These are phyloP conservation scores for Nomia melanderi DNA, from an alignment of 1,140 invertebrate genomes.

Conservation along the genomic window DNA sequence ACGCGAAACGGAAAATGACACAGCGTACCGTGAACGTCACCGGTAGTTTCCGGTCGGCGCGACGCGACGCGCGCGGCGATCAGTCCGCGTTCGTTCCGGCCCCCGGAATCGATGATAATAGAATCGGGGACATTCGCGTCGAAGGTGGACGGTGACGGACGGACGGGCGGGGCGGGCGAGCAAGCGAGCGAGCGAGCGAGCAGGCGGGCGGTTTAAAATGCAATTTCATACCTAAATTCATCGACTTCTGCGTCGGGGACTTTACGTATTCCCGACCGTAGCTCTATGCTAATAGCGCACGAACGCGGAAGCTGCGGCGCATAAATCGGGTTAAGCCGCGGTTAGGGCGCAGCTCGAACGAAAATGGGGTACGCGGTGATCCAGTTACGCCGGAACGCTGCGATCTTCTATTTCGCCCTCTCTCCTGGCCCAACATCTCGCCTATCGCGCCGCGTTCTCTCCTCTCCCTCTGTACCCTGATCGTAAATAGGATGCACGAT, in stretches of 20 bases:
- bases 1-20: slow-evolving; percentile 40
- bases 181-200: no score
- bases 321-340: slow-evolving; percentile 59
- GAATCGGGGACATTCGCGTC: slow-evolving; percentile 28
- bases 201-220: slow-evolving; percentile 52
- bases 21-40: not conserved
- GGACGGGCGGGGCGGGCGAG: no score
- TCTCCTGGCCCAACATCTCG: no score
- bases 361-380: slow-evolving; percentile 45
- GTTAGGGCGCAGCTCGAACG: slow-evolving; percentile 29
- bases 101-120: slow-evolving; percentile 49
- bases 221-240: slow-evolving; percentile 56
- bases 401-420: slow-evolving; percentile 8
- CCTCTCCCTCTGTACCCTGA: no score
- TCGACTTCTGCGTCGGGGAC: slow-evolving; percentile 55
- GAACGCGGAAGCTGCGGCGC: slow-evolving; percentile 50
- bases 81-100: not conserved
- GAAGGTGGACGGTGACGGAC: no score
- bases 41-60: slow-evolving; percentile 19
- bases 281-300: slow-evolving; percentile 54
- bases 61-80: not conserved
- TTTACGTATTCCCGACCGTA: slow-evolving; percentile 52
- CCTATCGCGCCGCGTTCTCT: no score
- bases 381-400: slow-evolving; percentile 22
- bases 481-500: slow-evolving; percentile 25